These are phyloP conservation scores for Cavia aperea DNA, from an alignment of 2,113 vertebrate genomes.

Conservation along the genomic window DNA sequence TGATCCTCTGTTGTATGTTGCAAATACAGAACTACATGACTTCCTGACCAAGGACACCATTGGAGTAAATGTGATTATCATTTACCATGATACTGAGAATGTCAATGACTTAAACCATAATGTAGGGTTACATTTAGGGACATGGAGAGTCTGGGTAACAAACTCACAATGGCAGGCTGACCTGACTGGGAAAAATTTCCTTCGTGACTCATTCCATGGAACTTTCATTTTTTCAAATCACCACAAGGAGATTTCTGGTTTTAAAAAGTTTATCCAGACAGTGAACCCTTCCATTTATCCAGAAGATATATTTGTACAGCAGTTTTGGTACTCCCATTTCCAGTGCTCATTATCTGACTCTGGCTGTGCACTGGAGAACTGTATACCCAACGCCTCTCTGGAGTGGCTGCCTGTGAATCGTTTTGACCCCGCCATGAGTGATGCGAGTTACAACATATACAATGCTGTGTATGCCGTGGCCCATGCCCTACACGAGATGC, in stretches of 20 bases:
- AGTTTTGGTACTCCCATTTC: background rate
- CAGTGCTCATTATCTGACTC: background rate
- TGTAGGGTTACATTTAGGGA: background rate
- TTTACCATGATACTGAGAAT: background rate
- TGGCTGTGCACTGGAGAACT: background rate
- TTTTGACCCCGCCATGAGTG: background rate
- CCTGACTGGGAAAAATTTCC: background rate
- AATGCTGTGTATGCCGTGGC: too few species aligned
- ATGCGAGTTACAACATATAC: background rate
- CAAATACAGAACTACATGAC: too few species aligned
- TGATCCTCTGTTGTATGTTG: too few species aligned
- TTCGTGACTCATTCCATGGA: background rate
- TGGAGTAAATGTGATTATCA: background rate
- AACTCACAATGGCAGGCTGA: too few species aligned
- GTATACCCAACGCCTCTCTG: background rate
- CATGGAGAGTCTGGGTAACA: too few species aligned
- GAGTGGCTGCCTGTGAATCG: background rate
- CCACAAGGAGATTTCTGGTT: background rate
- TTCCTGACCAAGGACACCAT: background rate
- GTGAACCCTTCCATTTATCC: background rate
- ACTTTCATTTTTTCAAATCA: constrained; percentile 9
- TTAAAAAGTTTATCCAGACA: background rate
- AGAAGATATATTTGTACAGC: background rate
- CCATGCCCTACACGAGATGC: background rate
- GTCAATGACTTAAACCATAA: accelerated